Conservation (phyloP, 1,140 invertebrate genomes). For the Formica exsecta region DNA sequence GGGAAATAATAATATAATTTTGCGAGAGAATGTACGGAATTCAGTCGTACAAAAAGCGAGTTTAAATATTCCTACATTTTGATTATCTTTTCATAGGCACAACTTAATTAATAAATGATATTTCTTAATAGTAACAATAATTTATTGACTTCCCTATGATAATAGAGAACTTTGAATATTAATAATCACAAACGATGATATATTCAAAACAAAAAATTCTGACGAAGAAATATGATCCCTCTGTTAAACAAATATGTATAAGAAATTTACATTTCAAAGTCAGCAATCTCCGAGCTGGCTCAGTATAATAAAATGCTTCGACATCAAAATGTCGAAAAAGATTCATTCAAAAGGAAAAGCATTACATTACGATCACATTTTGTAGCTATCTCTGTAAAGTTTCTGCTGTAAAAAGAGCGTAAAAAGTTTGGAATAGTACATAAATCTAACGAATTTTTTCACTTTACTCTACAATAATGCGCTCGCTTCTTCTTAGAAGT, state of each 20-base stretch:
- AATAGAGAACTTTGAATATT: background rate
- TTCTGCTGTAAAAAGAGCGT: background rate
- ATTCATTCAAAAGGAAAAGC: slow-evolving; percentile 15
- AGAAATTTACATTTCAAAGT: slow-evolving; percentile 44
- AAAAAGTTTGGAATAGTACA: slow-evolving; percentile 8
- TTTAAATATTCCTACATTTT: background rate
- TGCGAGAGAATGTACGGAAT: slow-evolving; percentile 1
- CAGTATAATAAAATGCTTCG: slow-evolving; percentile 19
- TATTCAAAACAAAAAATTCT: background rate
- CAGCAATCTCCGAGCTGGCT: background rate
- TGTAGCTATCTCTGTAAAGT: background rate
- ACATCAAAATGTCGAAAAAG: slow-evolving; percentile 11
- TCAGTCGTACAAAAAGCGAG: background rate
- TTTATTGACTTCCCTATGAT: background rate
- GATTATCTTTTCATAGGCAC: background rate
- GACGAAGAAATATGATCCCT: background rate
- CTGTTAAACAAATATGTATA: slow-evolving; percentile 13
- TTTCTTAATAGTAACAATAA: background rate
- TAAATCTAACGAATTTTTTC: slow-evolving; percentile 10
- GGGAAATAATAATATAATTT: background rate
- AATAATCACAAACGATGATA: background rate
- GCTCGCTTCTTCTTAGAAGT: background rate
- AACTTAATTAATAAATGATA: background rate
- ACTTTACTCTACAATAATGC: background rate
- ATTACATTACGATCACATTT: slow-evolving; percentile 27